Conservation (phyloP, 1,140 invertebrate genomes). For the Drosophila sechellia region DNA sequence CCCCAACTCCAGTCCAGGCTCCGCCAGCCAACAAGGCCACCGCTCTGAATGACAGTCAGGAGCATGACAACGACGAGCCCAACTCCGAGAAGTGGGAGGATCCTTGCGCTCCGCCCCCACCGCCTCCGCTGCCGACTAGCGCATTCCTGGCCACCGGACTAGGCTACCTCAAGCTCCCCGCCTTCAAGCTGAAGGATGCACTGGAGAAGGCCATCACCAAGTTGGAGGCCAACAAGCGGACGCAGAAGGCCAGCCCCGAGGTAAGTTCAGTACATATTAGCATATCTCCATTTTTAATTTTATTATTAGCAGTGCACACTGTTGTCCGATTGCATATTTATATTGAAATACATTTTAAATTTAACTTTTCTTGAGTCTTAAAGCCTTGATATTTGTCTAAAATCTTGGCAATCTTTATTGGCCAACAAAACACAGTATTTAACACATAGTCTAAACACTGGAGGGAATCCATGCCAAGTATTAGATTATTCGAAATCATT, state of each 20-base stretch:
- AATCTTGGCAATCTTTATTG: too few species aligned
- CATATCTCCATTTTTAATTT: neutral
- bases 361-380: too few species aligned
- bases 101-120: slow-evolving; percentile 70
- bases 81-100: slow-evolving; percentile 73
- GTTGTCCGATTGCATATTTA: too few species aligned
- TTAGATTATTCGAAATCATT: neutral
- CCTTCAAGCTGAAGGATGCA: slow-evolving; percentile 64
- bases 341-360: too few species aligned
- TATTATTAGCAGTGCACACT: too few species aligned
- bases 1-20: slow-evolving; percentile 71
- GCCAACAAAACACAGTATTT: too few species aligned
- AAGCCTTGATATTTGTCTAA: too few species aligned
- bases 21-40: slow-evolving; percentile 14
- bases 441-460: too few species aligned
- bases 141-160: slow-evolving; percentile 12
- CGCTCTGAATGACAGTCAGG: slow-evolving; percentile 12
- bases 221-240: slow-evolving; percentile 56
- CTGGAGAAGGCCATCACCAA: slow-evolving; percentile 68
- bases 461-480: neutral
- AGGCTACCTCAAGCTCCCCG: slow-evolving; percentile 55
- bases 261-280: neutral
- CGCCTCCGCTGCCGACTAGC: slow-evolving; percentile 59
- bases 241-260: slow-evolving; percentile 11
- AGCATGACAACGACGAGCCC: slow-evolving; percentile 63